Percentiles rank a stretch among this genome's conserved stretches.
Evolutionary conservation across 2,888 invertebrate species (phyloP).

Genomic region (Meta bourneti): DNA sequence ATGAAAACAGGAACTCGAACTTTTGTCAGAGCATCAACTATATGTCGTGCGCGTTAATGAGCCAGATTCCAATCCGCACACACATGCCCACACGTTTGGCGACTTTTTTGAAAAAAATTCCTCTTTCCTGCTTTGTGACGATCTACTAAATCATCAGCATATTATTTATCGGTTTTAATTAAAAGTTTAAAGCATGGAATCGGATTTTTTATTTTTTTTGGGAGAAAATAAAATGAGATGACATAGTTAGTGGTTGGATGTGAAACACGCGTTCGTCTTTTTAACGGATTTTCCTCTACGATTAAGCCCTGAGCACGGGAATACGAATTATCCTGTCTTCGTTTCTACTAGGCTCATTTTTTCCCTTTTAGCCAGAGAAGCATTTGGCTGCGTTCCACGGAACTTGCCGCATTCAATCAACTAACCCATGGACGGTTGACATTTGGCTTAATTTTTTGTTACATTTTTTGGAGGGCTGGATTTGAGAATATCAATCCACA

Average conservation of each 20-base stretch:
- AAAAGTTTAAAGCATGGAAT: constrained; percentile 58
- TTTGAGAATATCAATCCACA: neutral
- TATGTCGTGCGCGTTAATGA: constrained; percentile 43
- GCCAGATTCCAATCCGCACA: constrained; percentile 22
- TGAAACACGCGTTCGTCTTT: constrained; percentile 25
- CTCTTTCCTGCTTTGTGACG: constrained; percentile 27
- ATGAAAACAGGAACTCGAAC: constrained; percentile 56
- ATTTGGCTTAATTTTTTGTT: constrained; percentile 26
- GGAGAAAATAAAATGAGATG: constrained; percentile 24
- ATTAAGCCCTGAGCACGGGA: constrained; percentile 24
- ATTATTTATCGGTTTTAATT: constrained; percentile 63
- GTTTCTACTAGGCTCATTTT: constrained; percentile 41
- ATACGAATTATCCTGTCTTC: constrained; percentile 58
- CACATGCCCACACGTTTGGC: constrained; percentile 18
- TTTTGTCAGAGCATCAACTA: constrained; percentile 58
- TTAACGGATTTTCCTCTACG: constrained; percentile 39
- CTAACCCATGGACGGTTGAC: constrained; percentile 24
- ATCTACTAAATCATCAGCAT: constrained; percentile 46
- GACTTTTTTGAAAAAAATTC: neutral
- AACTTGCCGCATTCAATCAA: constrained; percentile 34
- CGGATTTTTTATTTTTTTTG: constrained; percentile 4
- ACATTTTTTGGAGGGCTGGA: constrained; percentile 14
- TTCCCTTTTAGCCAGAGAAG: constrained; percentile 8
- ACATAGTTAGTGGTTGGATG: constrained; percentile 13
- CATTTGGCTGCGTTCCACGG: constrained; percentile 52